phyloP scores from a whole-genome alignment of 2,888 invertebrate species.

The Calliphora vomitoria region DNA sequence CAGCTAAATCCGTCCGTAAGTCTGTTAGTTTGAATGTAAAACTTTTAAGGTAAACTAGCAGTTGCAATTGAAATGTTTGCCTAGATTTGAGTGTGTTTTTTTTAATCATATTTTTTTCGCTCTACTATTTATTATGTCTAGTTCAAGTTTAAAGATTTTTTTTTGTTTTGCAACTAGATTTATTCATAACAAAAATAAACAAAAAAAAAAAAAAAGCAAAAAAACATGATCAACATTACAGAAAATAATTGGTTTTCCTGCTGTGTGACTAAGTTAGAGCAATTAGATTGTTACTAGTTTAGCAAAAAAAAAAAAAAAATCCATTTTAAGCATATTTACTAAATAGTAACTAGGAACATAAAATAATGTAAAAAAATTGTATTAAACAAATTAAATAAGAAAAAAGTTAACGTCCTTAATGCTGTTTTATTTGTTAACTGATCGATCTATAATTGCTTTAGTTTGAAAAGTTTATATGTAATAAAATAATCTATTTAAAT shows the following conservation, averaged over 20 bases:
- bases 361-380: not conserved
- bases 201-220: slow-evolving; percentile 33
- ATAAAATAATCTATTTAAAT: not conserved
- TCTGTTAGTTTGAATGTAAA: slow-evolving; percentile 12
- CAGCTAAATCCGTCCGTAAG: slow-evolving; percentile 30
- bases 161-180: slow-evolving; percentile 37
- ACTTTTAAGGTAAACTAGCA: slow-evolving; percentile 61
- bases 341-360: not conserved
- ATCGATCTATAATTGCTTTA: slow-evolving; percentile 18
- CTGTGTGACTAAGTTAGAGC: slow-evolving; percentile 69
- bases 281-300: slow-evolving; percentile 59
- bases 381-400: not conserved
- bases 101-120: slow-evolving; percentile 6
- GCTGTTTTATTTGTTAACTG: slow-evolving; percentile 2
- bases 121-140: slow-evolving; percentile 58
- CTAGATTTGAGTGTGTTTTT: slow-evolving; percentile 49
- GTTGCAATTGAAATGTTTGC: slow-evolving; percentile 65
- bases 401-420: slow-evolving; percentile 42
- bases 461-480: slow-evolving; percentile 19
- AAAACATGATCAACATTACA: slow-evolving; percentile 57
- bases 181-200: slow-evolving; percentile 50
- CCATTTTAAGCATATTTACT: slow-evolving; percentile 28
- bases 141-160: slow-evolving; percentile 61
- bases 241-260: slow-evolving; percentile 72
- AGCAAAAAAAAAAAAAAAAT: not conserved